These are phyloP conservation scores for Nestor notabilis DNA, from an alignment of 2,113 vertebrate genomes.

Conservation along the genomic window DNA sequence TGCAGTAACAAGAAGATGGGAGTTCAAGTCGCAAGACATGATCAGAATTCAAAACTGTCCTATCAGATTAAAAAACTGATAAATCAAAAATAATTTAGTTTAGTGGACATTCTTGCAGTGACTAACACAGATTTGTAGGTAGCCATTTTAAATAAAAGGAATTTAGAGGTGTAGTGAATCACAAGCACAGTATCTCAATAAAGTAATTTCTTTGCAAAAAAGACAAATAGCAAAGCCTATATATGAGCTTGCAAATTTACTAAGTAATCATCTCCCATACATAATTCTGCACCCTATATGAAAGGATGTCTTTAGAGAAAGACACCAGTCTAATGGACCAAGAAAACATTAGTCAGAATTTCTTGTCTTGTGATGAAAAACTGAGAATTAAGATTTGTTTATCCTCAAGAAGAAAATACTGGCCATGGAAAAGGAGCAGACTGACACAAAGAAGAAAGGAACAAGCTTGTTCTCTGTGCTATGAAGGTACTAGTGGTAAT, in stretches of 20 bases:
- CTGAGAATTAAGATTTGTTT: background rate
- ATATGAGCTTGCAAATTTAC: background rate
- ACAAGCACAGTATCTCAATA: background rate
- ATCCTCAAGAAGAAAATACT: background rate
- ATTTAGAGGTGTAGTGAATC: background rate
- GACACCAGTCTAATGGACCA: fast-evolving
- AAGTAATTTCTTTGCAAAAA: background rate
- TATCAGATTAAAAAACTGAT: background rate
- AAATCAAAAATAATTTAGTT: background rate
- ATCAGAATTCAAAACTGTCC: background rate
- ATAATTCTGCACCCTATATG: background rate
- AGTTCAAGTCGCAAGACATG: background rate
- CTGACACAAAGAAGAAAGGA: background rate
- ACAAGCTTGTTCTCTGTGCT: background rate
- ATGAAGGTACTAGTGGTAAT: background rate
- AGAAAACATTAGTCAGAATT: background rate
- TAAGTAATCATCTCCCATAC: background rate
- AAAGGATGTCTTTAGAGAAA: background rate
- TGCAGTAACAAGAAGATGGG: background rate
- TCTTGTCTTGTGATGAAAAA: background rate
- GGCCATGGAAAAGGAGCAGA: background rate
- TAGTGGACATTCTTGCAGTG: background rate
- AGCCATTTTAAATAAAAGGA: background rate
- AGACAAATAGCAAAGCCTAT: background rate
- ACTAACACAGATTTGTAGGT: background rate